These are phyloP conservation scores for Paramormyrops kingsleyae DNA, from an alignment of 2,113 vertebrate genomes.

Conservation along the genomic window DNA sequence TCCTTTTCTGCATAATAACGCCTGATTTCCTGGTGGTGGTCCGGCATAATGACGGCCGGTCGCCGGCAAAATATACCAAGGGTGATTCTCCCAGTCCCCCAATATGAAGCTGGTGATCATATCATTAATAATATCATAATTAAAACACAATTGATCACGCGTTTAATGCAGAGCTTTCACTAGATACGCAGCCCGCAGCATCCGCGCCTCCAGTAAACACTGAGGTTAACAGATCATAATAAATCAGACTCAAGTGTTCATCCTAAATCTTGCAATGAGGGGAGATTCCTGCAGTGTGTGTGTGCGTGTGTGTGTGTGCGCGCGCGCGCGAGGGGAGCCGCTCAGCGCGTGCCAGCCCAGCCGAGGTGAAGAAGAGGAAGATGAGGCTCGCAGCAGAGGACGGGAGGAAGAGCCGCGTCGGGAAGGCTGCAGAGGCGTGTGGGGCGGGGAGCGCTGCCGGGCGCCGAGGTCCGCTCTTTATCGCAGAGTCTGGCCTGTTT, in stretches of 20 bases:
- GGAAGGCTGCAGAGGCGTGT: not conserved
- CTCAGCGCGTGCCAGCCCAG: not conserved
- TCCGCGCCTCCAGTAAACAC: too few species aligned
- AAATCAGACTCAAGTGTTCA: not conserved
- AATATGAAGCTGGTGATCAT: not conserved
- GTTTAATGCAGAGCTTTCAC: not conserved
- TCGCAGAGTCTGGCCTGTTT: not conserved
- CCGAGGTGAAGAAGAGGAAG: conserved; percentile 16
- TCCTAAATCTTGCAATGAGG: not conserved
- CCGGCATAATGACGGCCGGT: not conserved
- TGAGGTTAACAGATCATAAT: not conserved
- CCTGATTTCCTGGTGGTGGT: not conserved
- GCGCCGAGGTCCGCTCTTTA: not conserved
- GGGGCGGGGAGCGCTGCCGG: not conserved
- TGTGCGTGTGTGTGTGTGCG: not conserved
- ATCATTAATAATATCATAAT: not conserved
- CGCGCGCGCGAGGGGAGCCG: not conserved
- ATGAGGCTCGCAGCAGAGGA: conserved; percentile 8
- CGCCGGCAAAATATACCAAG: too few species aligned
- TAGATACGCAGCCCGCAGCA: not conserved
- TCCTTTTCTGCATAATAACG: not conserved
- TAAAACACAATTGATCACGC: not conserved
- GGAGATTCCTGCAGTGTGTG: not conserved
- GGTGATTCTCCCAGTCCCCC: not conserved
- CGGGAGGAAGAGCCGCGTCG: conserved; percentile 17